phyloP scores from a whole-genome alignment of 2,113 vertebrate genomes.

The Trematomus loennbergii region DNA sequence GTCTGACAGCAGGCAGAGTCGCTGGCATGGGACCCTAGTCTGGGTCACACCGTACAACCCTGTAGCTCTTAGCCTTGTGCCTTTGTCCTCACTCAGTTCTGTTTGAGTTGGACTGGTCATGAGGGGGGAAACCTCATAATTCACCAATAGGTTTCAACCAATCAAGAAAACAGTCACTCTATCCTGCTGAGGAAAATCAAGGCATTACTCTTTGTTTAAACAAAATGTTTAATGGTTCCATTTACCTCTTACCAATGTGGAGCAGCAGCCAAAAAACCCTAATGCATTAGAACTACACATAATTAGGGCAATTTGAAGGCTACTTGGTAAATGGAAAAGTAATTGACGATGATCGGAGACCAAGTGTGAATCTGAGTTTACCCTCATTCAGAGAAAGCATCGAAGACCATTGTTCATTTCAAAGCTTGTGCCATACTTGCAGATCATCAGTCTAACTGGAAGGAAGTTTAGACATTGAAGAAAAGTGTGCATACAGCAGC shows the following conservation, averaged over 20 bases:
- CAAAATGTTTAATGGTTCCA: constrained; percentile 71
- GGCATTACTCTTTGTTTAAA: constrained; percentile 69
- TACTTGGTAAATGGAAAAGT: constrained; percentile 66
- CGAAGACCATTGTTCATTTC: constrained; percentile 51
- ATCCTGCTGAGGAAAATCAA: constrained; percentile 40
- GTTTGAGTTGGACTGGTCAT: constrained; percentile 50
- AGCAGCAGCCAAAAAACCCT: constrained; percentile 58
- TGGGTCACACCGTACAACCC: constrained; percentile 53
- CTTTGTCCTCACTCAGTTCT: constrained; percentile 48
- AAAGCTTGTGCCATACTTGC: constrained; percentile 32
- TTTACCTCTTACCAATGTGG: constrained; percentile 58
- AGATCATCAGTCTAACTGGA: constrained; percentile 67
- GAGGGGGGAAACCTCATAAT: constrained; percentile 46
- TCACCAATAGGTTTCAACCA: constrained; percentile 37
- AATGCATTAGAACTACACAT: constrained; percentile 61
- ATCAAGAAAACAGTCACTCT: constrained; percentile 42
- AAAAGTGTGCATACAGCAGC: constrained; percentile 65
- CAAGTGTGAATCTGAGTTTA: constrained; percentile 68
- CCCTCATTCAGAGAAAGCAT: constrained; percentile 48
- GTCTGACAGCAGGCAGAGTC: constrained; percentile 76
- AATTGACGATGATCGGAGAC: constrained; percentile 61
- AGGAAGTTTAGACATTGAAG: constrained; percentile 43
- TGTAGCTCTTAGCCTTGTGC: constrained; percentile 39
- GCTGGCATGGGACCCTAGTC: constrained; percentile 65
- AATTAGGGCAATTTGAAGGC: constrained; percentile 72